Evolutionary conservation across 2,888 invertebrate genomes (phyloP).

Genomic region (Pelosia muscerda): DNA sequence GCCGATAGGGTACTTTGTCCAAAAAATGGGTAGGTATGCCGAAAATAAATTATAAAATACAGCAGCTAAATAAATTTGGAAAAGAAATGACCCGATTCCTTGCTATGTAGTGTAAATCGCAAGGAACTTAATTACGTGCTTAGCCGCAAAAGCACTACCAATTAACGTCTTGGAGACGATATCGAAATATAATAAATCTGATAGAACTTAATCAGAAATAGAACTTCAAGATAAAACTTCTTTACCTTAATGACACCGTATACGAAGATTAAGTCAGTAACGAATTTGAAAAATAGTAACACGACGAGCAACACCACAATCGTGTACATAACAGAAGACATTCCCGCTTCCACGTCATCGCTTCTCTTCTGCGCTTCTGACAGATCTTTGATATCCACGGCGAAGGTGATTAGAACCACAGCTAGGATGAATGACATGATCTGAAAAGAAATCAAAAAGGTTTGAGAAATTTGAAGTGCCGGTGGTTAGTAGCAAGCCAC

Average conservation of each 20-base stretch:
- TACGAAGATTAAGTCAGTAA: slow-evolving; percentile 74
- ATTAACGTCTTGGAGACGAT: too few species aligned
- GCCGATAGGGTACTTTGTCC: too few species aligned
- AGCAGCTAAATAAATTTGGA: too few species aligned
- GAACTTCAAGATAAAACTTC: background rate
- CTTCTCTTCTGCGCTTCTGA: slow-evolving; percentile 62
- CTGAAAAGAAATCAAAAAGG: slow-evolving; percentile 53
- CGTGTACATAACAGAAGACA: slow-evolving; percentile 76
- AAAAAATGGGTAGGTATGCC: too few species aligned
- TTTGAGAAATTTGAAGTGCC: background rate
- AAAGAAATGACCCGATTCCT: too few species aligned
- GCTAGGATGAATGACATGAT: slow-evolving; percentile 74
- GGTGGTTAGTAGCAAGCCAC: too few species aligned
- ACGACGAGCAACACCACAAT: slow-evolving; percentile 74
- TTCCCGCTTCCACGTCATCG: slow-evolving; percentile 67
- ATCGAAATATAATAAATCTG: too few species aligned
- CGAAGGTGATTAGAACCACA: slow-evolving; percentile 75
- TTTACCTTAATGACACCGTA: slow-evolving; percentile 77
- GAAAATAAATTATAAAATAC: too few species aligned
- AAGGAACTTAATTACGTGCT: too few species aligned
- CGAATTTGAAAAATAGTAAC: slow-evolving; percentile 72
- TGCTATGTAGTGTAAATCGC: too few species aligned
- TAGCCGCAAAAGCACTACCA: too few species aligned
- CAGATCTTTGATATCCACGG: slow-evolving; percentile 69
- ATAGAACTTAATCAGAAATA: background rate